phyloP scores from a whole-genome alignment of 2,888 invertebrate genomes.

The Caenorhabditis auriculariae region DNA sequence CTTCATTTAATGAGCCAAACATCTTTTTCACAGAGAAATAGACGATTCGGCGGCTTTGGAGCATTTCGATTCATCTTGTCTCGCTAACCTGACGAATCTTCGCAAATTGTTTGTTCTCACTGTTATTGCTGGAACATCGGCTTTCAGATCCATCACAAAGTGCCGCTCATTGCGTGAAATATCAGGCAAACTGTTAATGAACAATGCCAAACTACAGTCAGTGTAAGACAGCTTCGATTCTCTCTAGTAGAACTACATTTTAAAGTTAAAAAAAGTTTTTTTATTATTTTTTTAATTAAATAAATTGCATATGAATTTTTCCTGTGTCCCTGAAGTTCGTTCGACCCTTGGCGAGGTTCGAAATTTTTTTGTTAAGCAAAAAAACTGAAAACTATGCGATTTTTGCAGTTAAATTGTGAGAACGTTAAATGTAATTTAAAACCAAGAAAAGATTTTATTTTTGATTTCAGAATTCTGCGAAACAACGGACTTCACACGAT shows the following conservation, averaged over 20 bases:
- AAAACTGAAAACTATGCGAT: neutral
- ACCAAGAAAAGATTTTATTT: neutral
- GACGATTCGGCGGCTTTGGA: slow-evolving; percentile 12
- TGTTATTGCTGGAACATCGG: neutral
- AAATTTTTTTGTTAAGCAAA: too few species aligned
- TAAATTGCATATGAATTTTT: too few species aligned
- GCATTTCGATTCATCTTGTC: slow-evolving; percentile 28
- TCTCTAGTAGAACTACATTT: too few species aligned
- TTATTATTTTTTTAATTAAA: too few species aligned
- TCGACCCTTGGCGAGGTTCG: too few species aligned
- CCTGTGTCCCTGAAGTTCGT: too few species aligned
- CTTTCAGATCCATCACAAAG: slow-evolving; percentile 39
- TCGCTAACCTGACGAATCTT: slow-evolving; percentile 19
- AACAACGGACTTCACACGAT: slow-evolving; percentile 26
- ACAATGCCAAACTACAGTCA: slow-evolving; percentile 41
- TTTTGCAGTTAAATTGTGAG: neutral
- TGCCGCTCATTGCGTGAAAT: slow-evolving; percentile 41
- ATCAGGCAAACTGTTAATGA: slow-evolving; percentile 41
- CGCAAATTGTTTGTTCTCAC: slow-evolving; percentile 27
- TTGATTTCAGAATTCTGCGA: slow-evolving; percentile 16
- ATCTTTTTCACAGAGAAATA: slow-evolving; percentile 31
- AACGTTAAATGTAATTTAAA: too few species aligned
- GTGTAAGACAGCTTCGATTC: too few species aligned
- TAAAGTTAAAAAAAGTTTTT: too few species aligned
- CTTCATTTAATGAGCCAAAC: neutral